phyloP scores from a whole-genome alignment of 2,888 invertebrate genomes.

The Hybos culiciformis region DNA sequence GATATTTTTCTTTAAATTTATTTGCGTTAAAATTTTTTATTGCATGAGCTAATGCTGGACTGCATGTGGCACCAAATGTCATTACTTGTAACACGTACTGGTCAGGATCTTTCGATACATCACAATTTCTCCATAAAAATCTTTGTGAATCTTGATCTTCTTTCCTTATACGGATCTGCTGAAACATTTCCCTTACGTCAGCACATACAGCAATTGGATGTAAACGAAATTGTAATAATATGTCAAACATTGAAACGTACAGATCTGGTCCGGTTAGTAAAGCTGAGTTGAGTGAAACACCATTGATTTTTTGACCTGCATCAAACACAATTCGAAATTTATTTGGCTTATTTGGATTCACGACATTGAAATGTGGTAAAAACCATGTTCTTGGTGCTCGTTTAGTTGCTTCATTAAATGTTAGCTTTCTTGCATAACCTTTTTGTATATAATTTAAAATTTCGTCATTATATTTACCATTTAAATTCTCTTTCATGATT shows the following conservation, averaged over 20 bases:
- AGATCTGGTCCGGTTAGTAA: not conserved
- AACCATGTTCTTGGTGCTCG: not conserved
- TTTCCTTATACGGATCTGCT: not conserved
- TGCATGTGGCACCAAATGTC: not conserved
- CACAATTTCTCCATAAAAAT: not conserved
- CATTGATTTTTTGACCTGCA: not conserved
- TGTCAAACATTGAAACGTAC: not conserved
- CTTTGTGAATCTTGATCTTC: not conserved
- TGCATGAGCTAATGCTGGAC: not conserved
- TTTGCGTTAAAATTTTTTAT: not conserved
- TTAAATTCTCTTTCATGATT: not conserved
- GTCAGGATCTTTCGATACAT: not conserved
- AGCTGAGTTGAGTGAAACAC: not conserved
- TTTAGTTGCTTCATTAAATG: not conserved
- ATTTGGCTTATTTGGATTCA: not conserved
- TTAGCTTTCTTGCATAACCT: not conserved
- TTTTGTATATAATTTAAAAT: not conserved
- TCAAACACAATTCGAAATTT: not conserved
- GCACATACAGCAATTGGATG: not conserved
- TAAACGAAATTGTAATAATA: not conserved
- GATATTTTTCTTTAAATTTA: not conserved
- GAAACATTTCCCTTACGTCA: not conserved
- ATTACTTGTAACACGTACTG: not conserved
- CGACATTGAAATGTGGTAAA: conserved; percentile 1
- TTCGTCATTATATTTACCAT: not conserved